A percentile compares a stretch with the other conserved stretches of the same genome.
These are phyloP conservation scores for Paedocypris sp. DNA, from an alignment of 2,113 vertebrate genomes.

Conservation along the genomic window DNA sequence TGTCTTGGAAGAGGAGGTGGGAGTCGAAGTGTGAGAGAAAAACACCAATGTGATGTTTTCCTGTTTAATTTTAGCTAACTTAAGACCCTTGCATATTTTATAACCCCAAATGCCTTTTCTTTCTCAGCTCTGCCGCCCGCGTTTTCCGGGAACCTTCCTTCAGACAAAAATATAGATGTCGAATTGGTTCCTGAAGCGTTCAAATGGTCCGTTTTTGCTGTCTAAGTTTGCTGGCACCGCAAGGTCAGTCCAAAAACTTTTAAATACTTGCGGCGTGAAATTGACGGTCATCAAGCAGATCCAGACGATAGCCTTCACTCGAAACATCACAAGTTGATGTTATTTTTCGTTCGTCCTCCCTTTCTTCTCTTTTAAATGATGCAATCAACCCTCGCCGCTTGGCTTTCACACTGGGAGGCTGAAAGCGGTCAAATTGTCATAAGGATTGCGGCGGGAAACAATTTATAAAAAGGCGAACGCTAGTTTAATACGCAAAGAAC, in stretches of 20 bases:
- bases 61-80: not conserved
- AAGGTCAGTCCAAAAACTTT: constrained; percentile 24
- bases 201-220: too few relatives aligned
- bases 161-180: too few relatives aligned
- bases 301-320: constrained; percentile 4
- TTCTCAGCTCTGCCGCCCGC: not conserved
- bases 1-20: not conserved
- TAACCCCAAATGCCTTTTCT: not conserved
- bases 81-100: constrained; percentile 23
- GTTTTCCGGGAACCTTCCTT: too few relatives aligned
- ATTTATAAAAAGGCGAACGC: constrained; percentile 30
- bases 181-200: too few relatives aligned
- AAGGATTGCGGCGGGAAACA: constrained; percentile 17
- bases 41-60: not conserved
- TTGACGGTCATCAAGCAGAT: not conserved
- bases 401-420: constrained; percentile 29
- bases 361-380: constrained; percentile 36
- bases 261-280: not conserved
- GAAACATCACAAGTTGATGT: constrained; percentile 8
- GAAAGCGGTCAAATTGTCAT: constrained; percentile 36
- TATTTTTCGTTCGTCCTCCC: constrained; percentile 20
- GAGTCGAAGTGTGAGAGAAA: not conserved
- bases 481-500: constrained; percentile 33
- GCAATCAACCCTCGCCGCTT: constrained; percentile 35
- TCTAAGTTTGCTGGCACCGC: not conserved